phyloP scores from a whole-genome alignment of 2,113 vertebrate genomes.

The Trachemys scripta region DNA sequence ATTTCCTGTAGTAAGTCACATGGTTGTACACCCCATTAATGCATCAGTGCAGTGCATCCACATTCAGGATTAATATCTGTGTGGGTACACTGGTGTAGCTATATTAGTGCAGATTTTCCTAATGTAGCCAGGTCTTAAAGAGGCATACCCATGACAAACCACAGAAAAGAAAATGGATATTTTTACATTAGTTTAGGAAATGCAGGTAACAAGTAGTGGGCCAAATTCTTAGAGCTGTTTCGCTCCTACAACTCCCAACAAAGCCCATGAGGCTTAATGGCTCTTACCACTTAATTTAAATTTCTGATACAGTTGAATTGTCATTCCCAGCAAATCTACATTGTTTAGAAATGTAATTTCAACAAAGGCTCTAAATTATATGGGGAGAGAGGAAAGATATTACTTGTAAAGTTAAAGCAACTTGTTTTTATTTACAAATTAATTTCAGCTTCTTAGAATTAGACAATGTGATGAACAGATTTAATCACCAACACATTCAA shows the following conservation, averaged over 20 bases:
- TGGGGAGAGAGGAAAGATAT: background rate
- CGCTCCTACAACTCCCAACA: background rate
- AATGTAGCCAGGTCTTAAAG: no score
- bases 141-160: no score
- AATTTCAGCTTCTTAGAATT: slow-evolving; percentile 6
- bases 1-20: no score
- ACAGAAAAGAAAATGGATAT: no score
- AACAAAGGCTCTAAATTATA: background rate
- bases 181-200: background rate
- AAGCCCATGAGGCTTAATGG: no score
- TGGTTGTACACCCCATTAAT: no score
- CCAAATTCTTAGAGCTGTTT: background rate
- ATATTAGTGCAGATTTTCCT: no score
- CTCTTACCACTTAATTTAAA: background rate
- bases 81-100: no score
- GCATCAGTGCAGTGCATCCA: no score
- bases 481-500: background rate
- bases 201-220: background rate
- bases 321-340: background rate
- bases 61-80: no score
- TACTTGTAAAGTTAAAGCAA: background rate
- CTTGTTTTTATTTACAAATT: slow-evolving; percentile 23
- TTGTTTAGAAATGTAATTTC: background rate
- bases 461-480: background rate
- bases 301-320: background rate